A percentile compares a stretch with the other conserved stretches of the same genome.
These are phyloP conservation scores for Acanthosoma haemorrhoidale DNA, from an alignment of 2,888 invertebrate genomes.

Conservation along the genomic window DNA sequence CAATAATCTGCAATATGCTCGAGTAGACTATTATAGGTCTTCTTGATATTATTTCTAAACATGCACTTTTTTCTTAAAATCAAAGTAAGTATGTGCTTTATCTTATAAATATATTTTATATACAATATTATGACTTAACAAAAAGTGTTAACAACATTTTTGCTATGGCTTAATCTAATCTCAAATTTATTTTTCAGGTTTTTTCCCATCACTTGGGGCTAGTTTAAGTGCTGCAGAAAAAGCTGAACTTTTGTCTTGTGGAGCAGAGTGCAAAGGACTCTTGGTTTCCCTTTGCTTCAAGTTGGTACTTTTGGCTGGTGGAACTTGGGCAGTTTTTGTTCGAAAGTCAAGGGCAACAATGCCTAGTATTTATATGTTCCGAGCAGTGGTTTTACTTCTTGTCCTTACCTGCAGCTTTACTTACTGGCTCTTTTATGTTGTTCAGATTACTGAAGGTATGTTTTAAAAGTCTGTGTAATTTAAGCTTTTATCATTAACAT, in stretches of 20 bases:
- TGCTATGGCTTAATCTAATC: no score
- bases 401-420: constrained; percentile 89
- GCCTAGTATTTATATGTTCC: constrained; percentile 85
- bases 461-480: not conserved
- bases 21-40: no score
- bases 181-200: constrained; percentile 47
- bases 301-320: constrained; percentile 78
- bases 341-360: constrained; percentile 77
- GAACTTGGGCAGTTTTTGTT: constrained; percentile 88
- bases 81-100: no score
- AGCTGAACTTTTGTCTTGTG: constrained; percentile 69
- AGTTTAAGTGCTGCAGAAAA: constrained; percentile 62
- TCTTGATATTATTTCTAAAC: no score
- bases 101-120: no score
- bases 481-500: not conserved
- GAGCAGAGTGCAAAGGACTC: constrained; percentile 90
- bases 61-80: no score
- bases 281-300: constrained; percentile 88
- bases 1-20: no score
- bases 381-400: constrained; percentile 81
- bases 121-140: no score
- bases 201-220: constrained; percentile 65
- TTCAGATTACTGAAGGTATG: constrained; percentile 55
- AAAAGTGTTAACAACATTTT: no score
- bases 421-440: constrained; percentile 97